Percentiles rank a stretch among this genome's conserved stretches.
phyloP scores from a whole-genome alignment of 2,797 vertebrate species.

The Gastrophryne carolinensis region DNA sequence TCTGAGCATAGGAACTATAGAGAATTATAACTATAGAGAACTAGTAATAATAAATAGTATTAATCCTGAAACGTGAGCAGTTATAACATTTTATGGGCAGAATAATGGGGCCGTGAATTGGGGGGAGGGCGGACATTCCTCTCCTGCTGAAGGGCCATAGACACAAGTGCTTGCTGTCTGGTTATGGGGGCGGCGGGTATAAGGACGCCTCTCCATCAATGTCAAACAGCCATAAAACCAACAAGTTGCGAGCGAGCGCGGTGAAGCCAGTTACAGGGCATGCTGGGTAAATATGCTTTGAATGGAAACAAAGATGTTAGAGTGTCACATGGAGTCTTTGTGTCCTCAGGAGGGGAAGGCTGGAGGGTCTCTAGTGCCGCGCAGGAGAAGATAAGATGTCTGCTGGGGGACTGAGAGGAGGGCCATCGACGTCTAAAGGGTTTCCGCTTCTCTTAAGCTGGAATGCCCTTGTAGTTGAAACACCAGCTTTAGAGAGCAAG shows the following conservation, averaged over 20 bases:
- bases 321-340: not conserved
- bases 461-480: not conserved
- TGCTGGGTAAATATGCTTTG: not conserved
- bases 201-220: constrained; percentile 43
- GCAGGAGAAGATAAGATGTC: not conserved
- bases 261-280: not conserved
- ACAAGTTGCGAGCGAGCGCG: not conserved
- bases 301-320: not conserved
- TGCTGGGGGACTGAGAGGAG: not conserved
- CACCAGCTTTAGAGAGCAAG: no score
- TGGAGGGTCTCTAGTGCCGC: not conserved
- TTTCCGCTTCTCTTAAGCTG: fast-evolving
- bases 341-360: not conserved
- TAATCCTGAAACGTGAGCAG: no score
- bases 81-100: no score
- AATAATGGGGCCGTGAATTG: no score
- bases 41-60: no score
- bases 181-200: constrained; percentile 2
- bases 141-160: constrained; percentile 26
- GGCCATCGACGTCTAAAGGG: no score
- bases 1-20: no score
- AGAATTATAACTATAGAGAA: no score
- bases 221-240: not conserved
- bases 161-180: constrained; percentile 16
- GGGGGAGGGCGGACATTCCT: not conserved